Base-by-base conservation (phyloP, 2,888 invertebrate species). In the Diaphora mendica region DNA sequence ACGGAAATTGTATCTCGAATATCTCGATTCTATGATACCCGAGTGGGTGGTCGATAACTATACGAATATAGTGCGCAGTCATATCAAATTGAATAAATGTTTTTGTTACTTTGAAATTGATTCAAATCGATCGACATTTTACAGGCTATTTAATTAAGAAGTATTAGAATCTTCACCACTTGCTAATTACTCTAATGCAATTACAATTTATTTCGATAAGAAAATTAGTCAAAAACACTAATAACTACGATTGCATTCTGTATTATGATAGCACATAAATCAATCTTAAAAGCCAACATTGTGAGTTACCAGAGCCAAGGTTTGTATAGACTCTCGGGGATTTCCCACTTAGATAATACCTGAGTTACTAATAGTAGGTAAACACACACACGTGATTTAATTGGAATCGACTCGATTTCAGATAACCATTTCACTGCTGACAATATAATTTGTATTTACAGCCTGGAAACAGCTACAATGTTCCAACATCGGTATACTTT, bases 31-130 rank as follows among this genome's bases (percentile, higher is more conserved):
- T 89, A 71, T 79, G 83, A 82, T 82, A 80, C 82, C 90, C 73
- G 87, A 93, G 92, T 94, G 94, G 95, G 95, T 95, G 95, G 95
- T 91, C 94, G 88, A 81, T 76, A 75, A 71, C 70, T 72, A 73
- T 39, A 35, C 15, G 20, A 71, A 77, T 79, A 73, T 70, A 82
- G 78, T 76, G 76, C 78, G 71, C 35, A 65, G 70, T 75, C 64
- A 64, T 70, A 72, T 76, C 72, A 66, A 77, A 77, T 74, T 73
- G 69, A 70, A 84, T 77, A 73, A 75, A 76, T 23, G 55, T 70
- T 64, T 76, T 65, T 51, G 42, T 62, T 62, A 30, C 17, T 62
- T 48, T 44, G 44, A 44, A 26, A 13, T 59, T 1, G 13, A 59
- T 15, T 4, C 9, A 15, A 59, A 26, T 51, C 26, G 26, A 26